A percentile compares a stretch with the other conserved stretches of the same genome.
Evolutionary conservation across 35 echinoderm and acorn worm genomes (phyloP).

Genomic region (Nesometra sesokonis): DNA sequence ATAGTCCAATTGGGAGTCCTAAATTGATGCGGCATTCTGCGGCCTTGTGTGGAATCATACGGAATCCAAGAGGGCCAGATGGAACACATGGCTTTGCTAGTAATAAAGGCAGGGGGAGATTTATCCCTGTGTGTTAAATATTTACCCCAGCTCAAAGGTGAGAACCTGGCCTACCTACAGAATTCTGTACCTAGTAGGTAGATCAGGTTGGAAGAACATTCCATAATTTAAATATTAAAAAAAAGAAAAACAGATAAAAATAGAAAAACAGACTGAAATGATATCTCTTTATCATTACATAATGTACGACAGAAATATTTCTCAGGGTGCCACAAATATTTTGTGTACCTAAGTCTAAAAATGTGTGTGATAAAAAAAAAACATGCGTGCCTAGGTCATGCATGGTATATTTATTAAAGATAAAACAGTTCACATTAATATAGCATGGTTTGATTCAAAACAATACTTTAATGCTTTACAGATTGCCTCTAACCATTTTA

Average conservation of each 20-base stretch:
- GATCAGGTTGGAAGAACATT: not conserved
- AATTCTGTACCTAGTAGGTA: not conserved
- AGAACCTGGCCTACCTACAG: not conserved
- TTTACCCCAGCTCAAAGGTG: not conserved
- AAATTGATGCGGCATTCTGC: constrained; percentile 47
- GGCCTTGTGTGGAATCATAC: constrained; percentile 25
- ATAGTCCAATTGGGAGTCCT: constrained; percentile 73
- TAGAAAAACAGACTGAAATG: too few species aligned
- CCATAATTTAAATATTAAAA: not conserved
- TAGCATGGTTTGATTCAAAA: too few species aligned
- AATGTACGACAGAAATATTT: not conserved
- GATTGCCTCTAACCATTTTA: too few species aligned
- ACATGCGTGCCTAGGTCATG: not conserved
- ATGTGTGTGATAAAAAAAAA: not conserved
- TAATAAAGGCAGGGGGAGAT: constrained; percentile 66
- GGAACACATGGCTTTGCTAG: constrained; percentile 53
- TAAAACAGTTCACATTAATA: too few species aligned
- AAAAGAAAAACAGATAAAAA: too few species aligned
- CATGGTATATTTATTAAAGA: too few species aligned
- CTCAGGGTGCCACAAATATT: not conserved
- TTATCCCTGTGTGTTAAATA: constrained; percentile 8
- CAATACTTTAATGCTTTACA: too few species aligned
- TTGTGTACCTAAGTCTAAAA: not conserved
- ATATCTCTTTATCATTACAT: too few species aligned
- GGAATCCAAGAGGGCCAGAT: constrained; percentile 63